A percentile compares a stretch with the other conserved stretches of the same genome.
Evolutionary conservation across 2,113 vertebrate species (phyloP).

Genomic region (Microcebus murinus): DNA sequence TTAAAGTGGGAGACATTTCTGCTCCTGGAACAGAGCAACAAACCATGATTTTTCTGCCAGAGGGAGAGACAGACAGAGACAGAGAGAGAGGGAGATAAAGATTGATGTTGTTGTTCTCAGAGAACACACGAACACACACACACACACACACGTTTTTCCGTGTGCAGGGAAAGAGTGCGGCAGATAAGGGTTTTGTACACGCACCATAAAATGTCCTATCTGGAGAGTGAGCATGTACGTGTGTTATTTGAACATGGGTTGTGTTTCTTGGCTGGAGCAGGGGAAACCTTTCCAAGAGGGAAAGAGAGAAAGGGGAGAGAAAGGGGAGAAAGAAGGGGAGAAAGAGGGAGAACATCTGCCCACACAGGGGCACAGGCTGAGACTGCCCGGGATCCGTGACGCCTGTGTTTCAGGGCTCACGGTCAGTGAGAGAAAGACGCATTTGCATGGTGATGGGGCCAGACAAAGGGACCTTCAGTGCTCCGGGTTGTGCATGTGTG

Average conservation of each 20-base stretch:
- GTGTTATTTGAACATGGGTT: background rate
- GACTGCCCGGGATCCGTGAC: background rate
- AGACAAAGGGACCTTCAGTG: accelerated
- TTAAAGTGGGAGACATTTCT: background rate
- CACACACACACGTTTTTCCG: background rate
- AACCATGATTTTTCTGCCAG: background rate
- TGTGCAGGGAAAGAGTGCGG: background rate
- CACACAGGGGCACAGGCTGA: no score
- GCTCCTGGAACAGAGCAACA: background rate
- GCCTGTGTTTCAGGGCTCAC: background rate
- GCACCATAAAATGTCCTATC: accelerated
- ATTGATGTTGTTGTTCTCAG: background rate
- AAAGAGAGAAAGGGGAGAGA: background rate
- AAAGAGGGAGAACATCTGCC: background rate
- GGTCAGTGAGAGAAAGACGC: background rate
- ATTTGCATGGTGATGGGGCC: accelerated
- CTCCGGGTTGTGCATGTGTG: background rate
- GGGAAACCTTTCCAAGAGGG: background rate
- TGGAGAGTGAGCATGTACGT: accelerated
- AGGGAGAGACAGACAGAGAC: background rate
- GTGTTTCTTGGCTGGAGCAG: background rate
- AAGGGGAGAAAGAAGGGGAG: no score
- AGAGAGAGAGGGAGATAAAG: background rate
- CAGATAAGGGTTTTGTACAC: background rate
- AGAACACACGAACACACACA: background rate